Conservation (phyloP, 2,797 vertebrate genomes). For the Cichlasoma orientale region DNA sequence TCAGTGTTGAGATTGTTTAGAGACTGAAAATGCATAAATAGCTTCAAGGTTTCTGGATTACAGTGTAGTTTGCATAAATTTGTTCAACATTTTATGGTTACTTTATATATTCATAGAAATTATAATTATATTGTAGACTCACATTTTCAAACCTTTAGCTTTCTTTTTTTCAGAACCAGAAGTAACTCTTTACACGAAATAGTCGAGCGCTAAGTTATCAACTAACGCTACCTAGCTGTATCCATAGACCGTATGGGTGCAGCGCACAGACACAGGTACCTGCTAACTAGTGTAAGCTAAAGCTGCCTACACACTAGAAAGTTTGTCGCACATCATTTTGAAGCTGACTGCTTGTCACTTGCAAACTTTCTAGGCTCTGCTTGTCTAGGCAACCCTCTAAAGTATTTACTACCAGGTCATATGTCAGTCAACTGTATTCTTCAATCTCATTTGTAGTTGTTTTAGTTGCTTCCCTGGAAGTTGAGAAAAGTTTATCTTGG, state of each 20-base stretch:
- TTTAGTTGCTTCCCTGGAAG: background rate
- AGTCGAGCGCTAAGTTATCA: background rate
- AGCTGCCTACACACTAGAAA: rapidly evolving
- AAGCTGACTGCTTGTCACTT: too few species aligned
- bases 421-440: background rate
- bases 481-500: too few species aligned
- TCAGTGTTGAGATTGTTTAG: conserved; percentile 53
- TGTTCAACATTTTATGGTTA: conserved; percentile 8
- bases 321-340: too few species aligned
- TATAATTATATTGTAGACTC: background rate
- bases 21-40: conserved; percentile 27
- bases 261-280: background rate
- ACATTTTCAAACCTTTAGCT: background rate
- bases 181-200: background rate
- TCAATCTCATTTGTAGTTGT: background rate
- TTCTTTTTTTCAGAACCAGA: background rate
- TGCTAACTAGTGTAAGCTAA: background rate
- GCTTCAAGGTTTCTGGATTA: conserved; percentile 11
- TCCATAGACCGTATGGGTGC: too few species aligned
- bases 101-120: background rate
- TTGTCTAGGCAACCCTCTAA: background rate
- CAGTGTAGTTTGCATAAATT: conserved; percentile 1
- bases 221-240: background rate
- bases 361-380: too few species aligned
- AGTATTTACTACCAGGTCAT: background rate